Evolutionary conservation across 2,113 vertebrate genomes (phyloP).

Genomic region (Brienomyrus longianalis): DNA sequence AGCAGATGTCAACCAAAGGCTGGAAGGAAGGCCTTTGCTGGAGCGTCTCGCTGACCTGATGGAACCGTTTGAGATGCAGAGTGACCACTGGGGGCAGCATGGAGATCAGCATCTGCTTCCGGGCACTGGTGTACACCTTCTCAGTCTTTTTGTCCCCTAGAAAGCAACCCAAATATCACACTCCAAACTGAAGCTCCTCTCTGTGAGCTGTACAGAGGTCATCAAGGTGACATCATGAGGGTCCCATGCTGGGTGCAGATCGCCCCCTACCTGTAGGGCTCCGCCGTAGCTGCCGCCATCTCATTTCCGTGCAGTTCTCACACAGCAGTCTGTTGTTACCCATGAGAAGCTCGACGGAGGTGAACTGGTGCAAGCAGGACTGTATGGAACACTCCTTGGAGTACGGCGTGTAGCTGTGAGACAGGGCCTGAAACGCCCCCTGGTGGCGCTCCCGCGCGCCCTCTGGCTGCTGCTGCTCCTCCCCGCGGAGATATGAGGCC

Average conservation of each 20-base stretch:
- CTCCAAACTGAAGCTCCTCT: neutral
- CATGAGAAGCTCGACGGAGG: conserved; percentile 90
- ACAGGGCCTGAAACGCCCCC: conserved; percentile 86
- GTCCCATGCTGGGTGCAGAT: neutral
- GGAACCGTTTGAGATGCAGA: conserved; percentile 93
- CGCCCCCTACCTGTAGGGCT: conserved; percentile 61
- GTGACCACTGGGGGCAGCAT: conserved; percentile 83
- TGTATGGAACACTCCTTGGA: conserved; percentile 97
- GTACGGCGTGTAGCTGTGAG: conserved; percentile 81
- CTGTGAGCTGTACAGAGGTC: neutral
- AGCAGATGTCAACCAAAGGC: no score
- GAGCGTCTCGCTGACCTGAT: conserved; percentile 65
- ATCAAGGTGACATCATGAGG: neutral
- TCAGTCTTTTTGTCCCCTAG: conserved; percentile 76
- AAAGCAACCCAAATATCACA: conserved; percentile 21
- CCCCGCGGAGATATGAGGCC: conserved; percentile 37
- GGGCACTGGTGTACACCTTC: conserved; percentile 86
- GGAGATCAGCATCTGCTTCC: conserved; percentile 92
- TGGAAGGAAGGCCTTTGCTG: neutral
- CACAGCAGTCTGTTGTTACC: conserved; percentile 96
- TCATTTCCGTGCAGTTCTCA: conserved; percentile 81
- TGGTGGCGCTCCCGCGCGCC: conserved; percentile 47
- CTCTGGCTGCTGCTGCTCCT: conserved; percentile 47
- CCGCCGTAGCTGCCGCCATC: conserved; percentile 65
- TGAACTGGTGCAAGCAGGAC: conserved; percentile 95